Evolutionary conservation across 2,113 vertebrate genomes (phyloP).

Genomic region (Uropsilus gracilis): DNA sequence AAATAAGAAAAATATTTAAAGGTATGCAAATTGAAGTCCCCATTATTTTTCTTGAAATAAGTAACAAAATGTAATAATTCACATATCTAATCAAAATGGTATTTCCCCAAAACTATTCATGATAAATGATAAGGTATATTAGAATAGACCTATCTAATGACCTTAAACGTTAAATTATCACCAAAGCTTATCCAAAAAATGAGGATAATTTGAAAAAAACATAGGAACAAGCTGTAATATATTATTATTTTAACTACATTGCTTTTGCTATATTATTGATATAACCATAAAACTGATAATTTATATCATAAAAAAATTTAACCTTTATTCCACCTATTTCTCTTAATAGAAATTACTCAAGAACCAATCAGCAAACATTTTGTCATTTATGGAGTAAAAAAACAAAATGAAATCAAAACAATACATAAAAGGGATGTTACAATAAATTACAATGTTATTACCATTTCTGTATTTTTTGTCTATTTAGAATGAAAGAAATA

Average conservation of each 20-base stretch:
- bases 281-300: background rate
- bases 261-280: background rate
- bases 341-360: background rate
- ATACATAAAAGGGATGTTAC: background rate
- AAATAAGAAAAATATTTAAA: background rate
- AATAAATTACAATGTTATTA: background rate
- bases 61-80: background rate
- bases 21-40: background rate
- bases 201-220: background rate
- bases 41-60: background rate
- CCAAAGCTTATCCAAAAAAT: background rate
- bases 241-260: background rate
- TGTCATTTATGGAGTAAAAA: background rate
- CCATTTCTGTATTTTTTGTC: background rate
- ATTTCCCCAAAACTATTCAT: background rate
- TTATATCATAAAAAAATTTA: background rate
- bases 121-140: background rate
- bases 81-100: background rate
- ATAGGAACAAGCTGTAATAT: background rate
- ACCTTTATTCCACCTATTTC: background rate
- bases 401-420: background rate
- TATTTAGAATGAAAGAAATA: background rate
- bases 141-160: background rate
- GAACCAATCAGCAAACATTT: background rate
- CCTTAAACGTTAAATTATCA: background rate